These are phyloP conservation scores for Ispidina lecontei DNA, from an alignment of 2,797 vertebrate genomes.

Conservation along the genomic window DNA sequence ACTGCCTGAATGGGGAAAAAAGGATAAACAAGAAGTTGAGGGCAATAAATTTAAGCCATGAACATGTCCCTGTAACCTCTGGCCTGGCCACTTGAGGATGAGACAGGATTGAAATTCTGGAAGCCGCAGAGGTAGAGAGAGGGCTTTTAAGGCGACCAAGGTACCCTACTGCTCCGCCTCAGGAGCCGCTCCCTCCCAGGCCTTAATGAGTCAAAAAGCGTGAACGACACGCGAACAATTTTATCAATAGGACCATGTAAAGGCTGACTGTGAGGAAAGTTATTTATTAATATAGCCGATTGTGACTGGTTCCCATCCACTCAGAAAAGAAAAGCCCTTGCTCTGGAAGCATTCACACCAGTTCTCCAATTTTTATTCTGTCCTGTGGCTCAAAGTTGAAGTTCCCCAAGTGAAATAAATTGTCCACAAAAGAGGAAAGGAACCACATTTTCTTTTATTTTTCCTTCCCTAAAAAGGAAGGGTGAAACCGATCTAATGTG, in stretches of 20 bases:
- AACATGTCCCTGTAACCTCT: constrained; percentile 89
- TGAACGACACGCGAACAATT: constrained; percentile 97
- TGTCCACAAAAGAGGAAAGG: constrained; percentile 85
- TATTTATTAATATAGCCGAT: constrained; percentile 97
- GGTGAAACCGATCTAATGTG: constrained; percentile 90
- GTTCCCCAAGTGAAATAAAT: constrained; percentile 91
- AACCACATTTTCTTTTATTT: constrained; percentile 90
- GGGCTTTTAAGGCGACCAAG: constrained; percentile 69
- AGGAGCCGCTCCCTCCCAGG: constrained; percentile 75
- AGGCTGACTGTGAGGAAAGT: constrained; percentile 91
- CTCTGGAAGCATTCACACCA: constrained; percentile 87
- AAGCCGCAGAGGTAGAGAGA: constrained; percentile 73
- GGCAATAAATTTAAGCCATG: constrained; percentile 87
- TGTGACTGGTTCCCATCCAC: constrained; percentile 93
- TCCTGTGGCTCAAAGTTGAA: constrained; percentile 87
- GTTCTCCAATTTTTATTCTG: constrained; percentile 85
- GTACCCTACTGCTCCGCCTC: constrained; percentile 81
- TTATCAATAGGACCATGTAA: constrained; percentile 93
- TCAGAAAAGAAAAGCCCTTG: constrained; percentile 81
- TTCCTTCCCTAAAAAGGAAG: constrained; percentile 83
- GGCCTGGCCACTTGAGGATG: constrained; percentile 81
- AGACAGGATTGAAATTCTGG: constrained; percentile 78
- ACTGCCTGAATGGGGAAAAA: constrained; percentile 62
- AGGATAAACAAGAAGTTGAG: constrained; percentile 80
- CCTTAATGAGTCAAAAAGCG: constrained; percentile 89